Evolutionary conservation across 2,888 invertebrate species (phyloP).

Genomic region (Suillia variegata): DNA sequence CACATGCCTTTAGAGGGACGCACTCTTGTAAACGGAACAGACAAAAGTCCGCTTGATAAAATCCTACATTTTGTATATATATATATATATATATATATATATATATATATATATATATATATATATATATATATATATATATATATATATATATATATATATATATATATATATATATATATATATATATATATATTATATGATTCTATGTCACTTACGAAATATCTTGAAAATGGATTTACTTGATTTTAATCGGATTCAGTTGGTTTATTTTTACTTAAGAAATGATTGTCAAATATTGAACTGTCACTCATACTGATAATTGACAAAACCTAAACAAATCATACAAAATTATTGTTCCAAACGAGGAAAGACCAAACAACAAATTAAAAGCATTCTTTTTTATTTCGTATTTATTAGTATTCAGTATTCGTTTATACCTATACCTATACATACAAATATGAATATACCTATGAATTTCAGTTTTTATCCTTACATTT

Average conservation of each 20-base stretch:
- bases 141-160: not conserved
- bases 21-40: too few relatives aligned
- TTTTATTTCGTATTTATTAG: constrained; percentile 43
- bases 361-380: too few relatives aligned
- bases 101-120: not conserved
- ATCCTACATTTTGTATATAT: not conserved
- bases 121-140: not conserved
- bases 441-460: constrained; percentile 48
- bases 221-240: too few relatives aligned
- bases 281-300: too few relatives aligned
- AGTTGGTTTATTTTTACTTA: too few relatives aligned
- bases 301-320: too few relatives aligned
- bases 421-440: constrained; percentile 47
- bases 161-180: not conserved
- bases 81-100: not conserved
- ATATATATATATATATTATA: constrained; percentile 12
- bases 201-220: too few relatives aligned
- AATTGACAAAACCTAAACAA: too few relatives aligned
- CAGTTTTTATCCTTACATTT: constrained; percentile 53
- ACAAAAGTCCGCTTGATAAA: too few relatives aligned
- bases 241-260: too few relatives aligned
- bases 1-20: too few relatives aligned
- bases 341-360: too few relatives aligned
- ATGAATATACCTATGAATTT: constrained; percentile 41
- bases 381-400: constrained; percentile 45